Base-by-base conservation (phyloP, 2,113 vertebrate genomes). In the Picathartes gymnocephalus region DNA sequence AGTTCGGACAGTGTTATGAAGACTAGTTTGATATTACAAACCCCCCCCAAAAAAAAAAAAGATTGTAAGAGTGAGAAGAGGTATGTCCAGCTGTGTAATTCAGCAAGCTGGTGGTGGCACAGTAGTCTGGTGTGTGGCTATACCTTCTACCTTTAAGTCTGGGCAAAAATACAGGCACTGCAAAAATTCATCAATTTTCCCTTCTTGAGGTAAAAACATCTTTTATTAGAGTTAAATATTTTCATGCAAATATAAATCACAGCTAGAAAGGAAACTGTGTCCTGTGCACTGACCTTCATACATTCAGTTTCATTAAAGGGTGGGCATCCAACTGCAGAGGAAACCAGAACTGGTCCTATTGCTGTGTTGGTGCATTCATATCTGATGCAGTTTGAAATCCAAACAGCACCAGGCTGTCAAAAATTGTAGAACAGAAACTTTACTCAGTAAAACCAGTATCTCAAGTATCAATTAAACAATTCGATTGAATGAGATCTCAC, bases 241-340 rank as follows among this genome's bases (percentile, higher is more conserved):
- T 37, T 39, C 15, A 68, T 23, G 20, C 27, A 94, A 81, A 69
- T 22, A 44, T 10, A 64, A 82, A 88, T 57, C 66, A 66, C 22
- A 69, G n/a, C 42, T 85, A 19, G 27, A 72, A 48, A 39, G 57
- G 68, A 73, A 86, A 73, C 27, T 60, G 25, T 19, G 9, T 4
- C 27, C 27, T 54, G 47, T 44, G 27, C 72, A 96, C 98, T 98
- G 89, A 99, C 99, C 99, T 99, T 99, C 93, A 98, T 97, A 88
- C 99, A 99, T 92, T 99, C 99, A 0, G 99, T 99, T 96, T 99
- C 99, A 18, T 99, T 99, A 93, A 99, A 99, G 1, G 98, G 99
- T 3, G 99, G 99, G 95, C 99, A 99, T 97, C 98, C 99, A 97
- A 98, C 98, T 88, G 98, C 97, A n/a, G 99, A 99, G 48, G 98